A percentile compares a stretch with the other conserved stretches of the same genome.
phyloP scores from a whole-genome alignment of 2,888 invertebrate species.

The Tortrix viridana region DNA sequence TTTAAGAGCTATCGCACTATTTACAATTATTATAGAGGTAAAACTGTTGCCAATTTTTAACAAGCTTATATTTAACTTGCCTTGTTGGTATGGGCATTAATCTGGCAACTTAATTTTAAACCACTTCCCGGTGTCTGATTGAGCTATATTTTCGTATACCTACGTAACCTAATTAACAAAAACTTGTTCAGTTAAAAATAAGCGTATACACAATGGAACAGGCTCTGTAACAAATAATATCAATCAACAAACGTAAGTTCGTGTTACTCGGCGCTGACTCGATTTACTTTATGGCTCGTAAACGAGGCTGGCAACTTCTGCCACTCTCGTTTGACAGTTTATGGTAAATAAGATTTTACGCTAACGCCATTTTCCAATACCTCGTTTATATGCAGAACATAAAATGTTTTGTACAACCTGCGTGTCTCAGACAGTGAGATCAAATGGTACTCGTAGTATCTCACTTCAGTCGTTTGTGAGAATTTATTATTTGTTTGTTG shows the following conservation, averaged over 20 bases:
- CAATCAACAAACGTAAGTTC: conserved; percentile 22
- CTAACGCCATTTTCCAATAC: conserved; percentile 64
- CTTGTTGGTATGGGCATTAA: no score
- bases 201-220: neutral
- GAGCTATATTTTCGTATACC: no score
- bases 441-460: conserved; percentile 18
- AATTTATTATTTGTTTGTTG: no score
- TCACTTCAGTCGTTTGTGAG: conserved; percentile 14
- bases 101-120: no score
- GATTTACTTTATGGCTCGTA: conserved; percentile 81
- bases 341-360: conserved; percentile 78
- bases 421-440: conserved; percentile 47
- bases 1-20: no score
- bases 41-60: no score
- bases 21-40: no score
- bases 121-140: no score
- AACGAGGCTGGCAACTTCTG: conserved; percentile 74
- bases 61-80: no score
- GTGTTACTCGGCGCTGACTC: conserved; percentile 51
- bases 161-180: no score
- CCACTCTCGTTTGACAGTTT: conserved; percentile 72
- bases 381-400: conserved; percentile 57
- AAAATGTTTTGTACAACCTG: conserved; percentile 57
- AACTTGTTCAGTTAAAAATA: neutral
- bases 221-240: conserved; percentile 1